Conservation (phyloP, 2,797 vertebrate species). For the Mormyrus hasselquistii region DNA sequence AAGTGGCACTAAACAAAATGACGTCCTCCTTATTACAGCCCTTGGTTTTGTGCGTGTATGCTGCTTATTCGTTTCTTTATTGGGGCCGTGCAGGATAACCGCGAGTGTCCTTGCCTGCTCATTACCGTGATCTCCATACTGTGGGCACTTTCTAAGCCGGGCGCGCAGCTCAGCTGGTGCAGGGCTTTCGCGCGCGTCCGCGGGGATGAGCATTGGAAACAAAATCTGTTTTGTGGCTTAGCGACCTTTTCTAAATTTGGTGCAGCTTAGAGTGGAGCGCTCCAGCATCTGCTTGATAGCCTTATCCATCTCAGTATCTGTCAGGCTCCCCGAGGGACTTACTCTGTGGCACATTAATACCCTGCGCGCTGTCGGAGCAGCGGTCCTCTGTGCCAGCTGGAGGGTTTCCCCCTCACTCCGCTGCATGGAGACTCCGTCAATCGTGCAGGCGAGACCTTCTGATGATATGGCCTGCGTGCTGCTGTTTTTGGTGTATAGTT, state of each 20-base stretch:
- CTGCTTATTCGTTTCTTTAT: conserved; percentile 36
- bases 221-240: conserved; percentile 43
- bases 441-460: neutral
- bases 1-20: neutral
- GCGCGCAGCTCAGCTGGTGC: conserved; percentile 31
- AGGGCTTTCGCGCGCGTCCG: conserved; percentile 42
- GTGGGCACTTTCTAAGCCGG: conserved; percentile 22
- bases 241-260: conserved; percentile 54
- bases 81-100: conserved; percentile 27
- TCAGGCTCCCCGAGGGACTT: neutral
- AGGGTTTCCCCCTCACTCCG: neutral
- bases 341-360: neutral
- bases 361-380: neutral
- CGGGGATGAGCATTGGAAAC: conserved; percentile 47
- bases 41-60: conserved; percentile 37
- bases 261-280: conserved; percentile 45
- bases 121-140: conserved; percentile 34
- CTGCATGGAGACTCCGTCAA: neutral
- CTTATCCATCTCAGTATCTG: conserved; percentile 36
- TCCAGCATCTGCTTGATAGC: conserved; percentile 44
- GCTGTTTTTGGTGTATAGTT: neutral
- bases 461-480: neutral
- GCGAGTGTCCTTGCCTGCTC: conserved; percentile 39
- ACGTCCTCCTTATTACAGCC: neutral
- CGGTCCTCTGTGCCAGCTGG: conserved; percentile 23